phyloP scores from a whole-genome alignment of 2,797 vertebrate genomes.

The Crax fasciolata region DNA sequence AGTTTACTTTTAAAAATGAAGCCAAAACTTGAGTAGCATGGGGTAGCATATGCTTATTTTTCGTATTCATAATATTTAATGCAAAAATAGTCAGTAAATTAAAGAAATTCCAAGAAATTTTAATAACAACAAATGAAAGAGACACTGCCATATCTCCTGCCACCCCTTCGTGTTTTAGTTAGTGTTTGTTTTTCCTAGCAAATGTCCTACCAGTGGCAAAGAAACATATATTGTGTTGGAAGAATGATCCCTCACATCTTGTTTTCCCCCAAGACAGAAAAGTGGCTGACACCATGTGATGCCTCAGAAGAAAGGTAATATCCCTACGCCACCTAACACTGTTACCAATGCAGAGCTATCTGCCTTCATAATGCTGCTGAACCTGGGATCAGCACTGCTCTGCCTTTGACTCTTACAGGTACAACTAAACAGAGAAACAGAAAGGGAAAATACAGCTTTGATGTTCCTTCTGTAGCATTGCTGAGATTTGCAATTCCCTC shows the following conservation, averaged over 20 bases:
- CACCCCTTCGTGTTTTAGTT: neutral
- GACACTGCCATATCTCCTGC: neutral
- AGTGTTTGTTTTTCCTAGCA: neutral
- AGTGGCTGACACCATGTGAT: fast-evolving
- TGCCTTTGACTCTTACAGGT: neutral
- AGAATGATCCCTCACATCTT: neutral
- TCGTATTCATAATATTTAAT: neutral
- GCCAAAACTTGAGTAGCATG: neutral
- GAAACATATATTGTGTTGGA: neutral
- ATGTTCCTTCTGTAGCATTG: neutral
- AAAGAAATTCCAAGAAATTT: neutral
- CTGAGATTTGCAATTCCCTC: neutral
- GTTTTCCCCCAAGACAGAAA: neutral
- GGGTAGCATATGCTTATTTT: neutral
- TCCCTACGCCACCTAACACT: neutral
- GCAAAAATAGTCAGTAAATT: neutral
- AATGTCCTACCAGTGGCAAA: neutral
- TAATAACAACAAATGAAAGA: neutral
- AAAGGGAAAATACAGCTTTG: neutral
- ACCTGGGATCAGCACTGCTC: neutral
- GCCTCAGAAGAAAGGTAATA: neutral
- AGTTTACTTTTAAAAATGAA: neutral
- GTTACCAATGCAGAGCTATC: neutral
- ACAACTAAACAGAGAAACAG: neutral
- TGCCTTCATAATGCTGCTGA: neutral